phyloP scores from a whole-genome alignment of 2,888 invertebrate species.

The Zaprionus lineosus region DNA sequence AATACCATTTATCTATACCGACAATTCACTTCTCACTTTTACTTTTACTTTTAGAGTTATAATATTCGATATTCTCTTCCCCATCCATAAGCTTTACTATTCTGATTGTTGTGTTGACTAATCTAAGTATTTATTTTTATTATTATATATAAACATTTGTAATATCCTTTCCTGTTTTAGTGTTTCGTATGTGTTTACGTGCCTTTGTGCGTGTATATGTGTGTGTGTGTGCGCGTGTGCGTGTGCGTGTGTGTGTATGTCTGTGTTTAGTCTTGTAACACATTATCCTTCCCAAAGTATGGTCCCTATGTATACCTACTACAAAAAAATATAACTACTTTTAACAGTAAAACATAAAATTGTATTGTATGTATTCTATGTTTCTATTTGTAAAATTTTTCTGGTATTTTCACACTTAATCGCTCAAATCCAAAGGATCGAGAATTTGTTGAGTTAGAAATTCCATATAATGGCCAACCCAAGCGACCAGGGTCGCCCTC shows the following conservation, averaged over 20 bases:
- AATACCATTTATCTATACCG: constrained; percentile 9
- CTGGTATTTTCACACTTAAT: constrained; percentile 59
- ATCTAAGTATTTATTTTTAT: constrained; percentile 32
- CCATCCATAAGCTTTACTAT: constrained; percentile 66
- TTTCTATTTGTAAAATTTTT: constrained; percentile 73
- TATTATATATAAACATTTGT: constrained; percentile 21
- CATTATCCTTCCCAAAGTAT: constrained; percentile 24
- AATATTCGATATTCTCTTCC: constrained; percentile 51
- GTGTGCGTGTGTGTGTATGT: constrained; percentile 29
- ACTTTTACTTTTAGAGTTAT: constrained; percentile 58
- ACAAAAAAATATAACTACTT: background rate
- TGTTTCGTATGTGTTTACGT: too few species aligned
- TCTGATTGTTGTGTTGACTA: constrained; percentile 69
- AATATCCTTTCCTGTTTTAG: constrained; percentile 29
- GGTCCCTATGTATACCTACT: constrained; percentile 46
- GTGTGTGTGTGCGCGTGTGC: constrained; percentile 36
- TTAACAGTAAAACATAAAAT: constrained; percentile 47
- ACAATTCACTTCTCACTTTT: constrained; percentile 27
- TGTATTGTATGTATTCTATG: constrained; percentile 74
- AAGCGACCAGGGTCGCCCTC: constrained; percentile 95
- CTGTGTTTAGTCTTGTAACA: constrained; percentile 31
- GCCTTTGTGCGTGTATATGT: constrained; percentile 14
- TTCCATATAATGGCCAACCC: constrained; percentile 95
- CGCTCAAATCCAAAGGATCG: constrained; percentile 88
- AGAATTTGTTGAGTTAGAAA: constrained; percentile 97